Evolutionary conservation across 2,113 vertebrate species (phyloP).

Genomic region (Phrynosoma blainvillii): DNA sequence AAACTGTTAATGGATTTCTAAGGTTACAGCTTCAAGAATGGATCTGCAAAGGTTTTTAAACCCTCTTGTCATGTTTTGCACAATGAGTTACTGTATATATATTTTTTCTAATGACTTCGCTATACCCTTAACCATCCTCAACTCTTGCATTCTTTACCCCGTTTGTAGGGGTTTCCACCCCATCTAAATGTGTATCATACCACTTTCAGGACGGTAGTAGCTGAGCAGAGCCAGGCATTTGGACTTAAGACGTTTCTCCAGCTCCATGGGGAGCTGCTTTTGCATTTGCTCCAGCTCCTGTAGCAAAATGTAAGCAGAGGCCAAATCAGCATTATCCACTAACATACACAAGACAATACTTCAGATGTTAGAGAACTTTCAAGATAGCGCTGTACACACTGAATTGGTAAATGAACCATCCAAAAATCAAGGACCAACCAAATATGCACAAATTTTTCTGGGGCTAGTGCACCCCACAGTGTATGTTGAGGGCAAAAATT

Average conservation of each 20-base stretch:
- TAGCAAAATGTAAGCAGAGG: not conserved
- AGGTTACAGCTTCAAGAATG: slow-evolving; percentile 66
- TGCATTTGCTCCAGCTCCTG: slow-evolving; percentile 82
- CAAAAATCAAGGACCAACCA: not conserved
- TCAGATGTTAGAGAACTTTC: not conserved
- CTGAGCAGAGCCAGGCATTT: slow-evolving; percentile 81
- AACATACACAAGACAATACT: too few species aligned
- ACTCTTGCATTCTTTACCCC: accelerated
- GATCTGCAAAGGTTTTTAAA: slow-evolving; percentile 66
- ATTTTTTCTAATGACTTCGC: slow-evolving; percentile 64
- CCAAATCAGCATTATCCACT: not conserved
- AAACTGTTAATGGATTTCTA: slow-evolving; percentile 9
- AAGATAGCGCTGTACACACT: not conserved
- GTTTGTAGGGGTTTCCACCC: not conserved
- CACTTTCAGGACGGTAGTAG: slow-evolving; percentile 83
- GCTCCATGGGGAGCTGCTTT: slow-evolving; percentile 72
- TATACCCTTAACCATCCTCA: accelerated
- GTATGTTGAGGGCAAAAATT: not conserved
- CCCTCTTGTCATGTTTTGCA: slow-evolving; percentile 70
- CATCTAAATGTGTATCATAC: slow-evolving; percentile 53
- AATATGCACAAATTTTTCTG: not conserved
- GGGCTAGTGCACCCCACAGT: not conserved
- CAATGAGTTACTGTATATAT: slow-evolving; percentile 68
- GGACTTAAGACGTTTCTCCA: slow-evolving; percentile 82
- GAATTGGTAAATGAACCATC: not conserved